Evolutionary conservation across 2,888 invertebrate species (phyloP), one percentile per base, ranked within the genome.

Genomic region (Dryomyza anilis): DNA sequence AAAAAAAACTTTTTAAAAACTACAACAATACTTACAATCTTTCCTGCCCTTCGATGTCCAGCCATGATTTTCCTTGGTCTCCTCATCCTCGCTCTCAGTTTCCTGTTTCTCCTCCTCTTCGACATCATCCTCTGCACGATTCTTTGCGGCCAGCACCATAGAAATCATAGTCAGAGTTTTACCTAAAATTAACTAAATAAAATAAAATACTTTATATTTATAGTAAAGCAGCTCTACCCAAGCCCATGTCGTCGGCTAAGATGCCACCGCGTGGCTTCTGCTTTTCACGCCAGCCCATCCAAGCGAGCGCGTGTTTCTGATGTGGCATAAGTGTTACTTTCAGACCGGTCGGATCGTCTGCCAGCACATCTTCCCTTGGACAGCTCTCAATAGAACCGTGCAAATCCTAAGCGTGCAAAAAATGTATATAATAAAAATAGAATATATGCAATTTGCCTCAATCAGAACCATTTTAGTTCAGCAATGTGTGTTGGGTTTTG

Each of bases 261-360:
- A 97, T 92, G 14, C 97, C 97, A 1, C 96, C 95, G 36, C 89
- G 84, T 0, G 94, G 93, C 59, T 89, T 89, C 80, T 95, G 93
- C n/a, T 85, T 85, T 84, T 98, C 98, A 21, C 97, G 84, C 95
- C 96, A 97, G 21, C 86, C 76, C 74, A 98, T 85, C 96, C 97
- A 98, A 12, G 91, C 88, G 0, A 98, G 83, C 0, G 94, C 97
- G 74, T 92, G 89, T 69, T 88, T 86, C 81, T 97, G 97, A 83
- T 97, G 95, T 10, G 86, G 84, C 91, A 95, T 91, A 3, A 97
- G 84, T 8, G 83, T 69, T 0, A 92, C 85, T 74, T 84, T 86
- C 0, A 96, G 79, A 0, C 88, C 89, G 29, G 77, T 76, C 0
- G 93, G 93, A 70, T 88, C 86, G 8, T 85, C 80, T 0, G 87